Conservation (phyloP, 2,888 invertebrate species). For the Erebia epiphron region DNA sequence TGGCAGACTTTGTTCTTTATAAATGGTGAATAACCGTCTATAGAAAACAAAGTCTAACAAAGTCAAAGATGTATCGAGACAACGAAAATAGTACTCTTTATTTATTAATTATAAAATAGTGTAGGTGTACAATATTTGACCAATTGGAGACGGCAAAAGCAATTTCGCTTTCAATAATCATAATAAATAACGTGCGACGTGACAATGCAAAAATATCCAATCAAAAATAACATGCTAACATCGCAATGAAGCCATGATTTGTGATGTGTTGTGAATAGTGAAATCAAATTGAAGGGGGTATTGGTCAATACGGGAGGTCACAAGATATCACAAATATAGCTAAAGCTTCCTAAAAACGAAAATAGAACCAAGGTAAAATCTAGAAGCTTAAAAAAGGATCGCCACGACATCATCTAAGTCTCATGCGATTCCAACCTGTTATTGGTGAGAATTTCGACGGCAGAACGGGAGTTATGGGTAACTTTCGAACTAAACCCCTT, state of each 20-base stretch:
- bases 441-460: constrained; percentile 79
- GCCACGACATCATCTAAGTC: constrained; percentile 46
- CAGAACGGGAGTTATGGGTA: constrained; percentile 74
- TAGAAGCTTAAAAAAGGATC: constrained; percentile 41
- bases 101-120: not conserved
- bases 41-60: no score
- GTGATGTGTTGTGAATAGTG: constrained; percentile 46
- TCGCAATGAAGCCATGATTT: constrained; percentile 49
- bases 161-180: constrained; percentile 5
- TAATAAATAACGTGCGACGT: constrained; percentile 39
- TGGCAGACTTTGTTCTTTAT: not conserved
- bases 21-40: no score
- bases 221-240: constrained; percentile 41
- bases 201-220: constrained; percentile 38
- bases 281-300: not conserved
- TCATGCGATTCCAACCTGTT: constrained; percentile 75
- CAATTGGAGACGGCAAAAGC: constrained; percentile 28
- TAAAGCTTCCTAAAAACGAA: constrained; percentile 28
- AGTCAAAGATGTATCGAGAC: no score
- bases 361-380: constrained; percentile 41
- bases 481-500: constrained; percentile 77
- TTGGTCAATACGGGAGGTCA: constrained; percentile 36
- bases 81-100: no score
- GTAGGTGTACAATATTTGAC: constrained; percentile 16
- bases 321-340: constrained; percentile 48